Evolutionary conservation across 2,888 invertebrate species (phyloP), one percentile per base, ranked within the genome.

Genomic region (Metalampra italica): DNA sequence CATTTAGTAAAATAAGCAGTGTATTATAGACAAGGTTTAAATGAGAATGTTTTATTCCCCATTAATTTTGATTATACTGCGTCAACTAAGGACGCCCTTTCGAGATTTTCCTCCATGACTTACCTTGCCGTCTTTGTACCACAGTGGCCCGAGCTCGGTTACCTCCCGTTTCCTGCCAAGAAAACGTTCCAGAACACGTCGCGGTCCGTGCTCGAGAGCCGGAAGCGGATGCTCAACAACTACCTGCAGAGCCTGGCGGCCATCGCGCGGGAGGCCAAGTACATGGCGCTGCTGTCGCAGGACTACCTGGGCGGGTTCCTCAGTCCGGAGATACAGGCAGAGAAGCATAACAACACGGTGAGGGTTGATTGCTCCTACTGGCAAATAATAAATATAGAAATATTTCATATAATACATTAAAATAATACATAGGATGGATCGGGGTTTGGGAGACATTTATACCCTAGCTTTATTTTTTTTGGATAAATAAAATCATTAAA

Each of bases 111-210:
- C n/a, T n/a, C n/a, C n/a, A n/a, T n/a, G n/a, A n/a, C n/a, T n/a
- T n/a, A n/a, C n/a, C n/a, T 22, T 22, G 22, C 22, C 5, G 22
- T 34, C 32, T 39, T 55, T 45, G 30, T 43, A 49, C 83, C 85
- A 36, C 78, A 96, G 94, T 97, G 93, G 91, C 93, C 95, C 30
- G 94, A 94, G 70, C 80, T 97, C 15, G 91, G 92, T 0, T 93
- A 93, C 63, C 85, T 97, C 32, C 91, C 93, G 22, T 96, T 98
- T 71, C 98, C 98, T 0, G 96, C 94, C 0, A 98, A 98, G 82
- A 97, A 97, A 75, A 95, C 97, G 43, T 96, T 98, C 78, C 97
- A 97, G 71, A 98, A 98, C 72, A 96, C 97, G 75, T 97, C 97
- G 50, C 87, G 95, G 9, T 84, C 92, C 1, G 94, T 98, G 22